Percentiles rank a stretch among this genome's conserved stretches.
phyloP scores from a whole-genome alignment of 2,113 vertebrate genomes.

The Atherinomorus stipes region DNA sequence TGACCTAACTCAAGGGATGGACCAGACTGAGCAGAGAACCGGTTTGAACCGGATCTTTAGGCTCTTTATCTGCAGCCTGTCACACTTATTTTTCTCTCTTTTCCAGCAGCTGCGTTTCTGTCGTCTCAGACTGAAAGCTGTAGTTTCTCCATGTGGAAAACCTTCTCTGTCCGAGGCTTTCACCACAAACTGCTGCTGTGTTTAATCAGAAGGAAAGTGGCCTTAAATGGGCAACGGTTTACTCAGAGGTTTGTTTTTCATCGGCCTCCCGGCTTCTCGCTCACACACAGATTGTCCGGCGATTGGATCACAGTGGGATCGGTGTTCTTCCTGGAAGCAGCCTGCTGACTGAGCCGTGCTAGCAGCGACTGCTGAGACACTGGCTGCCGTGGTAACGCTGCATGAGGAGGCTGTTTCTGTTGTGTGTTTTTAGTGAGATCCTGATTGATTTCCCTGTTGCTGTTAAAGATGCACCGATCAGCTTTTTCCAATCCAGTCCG shows the following conservation, averaged over 20 bases:
- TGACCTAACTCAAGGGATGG: too few relatives aligned
- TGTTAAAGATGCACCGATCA: too few relatives aligned
- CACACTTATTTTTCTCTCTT: too few relatives aligned
- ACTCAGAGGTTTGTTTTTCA: not conserved
- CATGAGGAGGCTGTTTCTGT: not conserved
- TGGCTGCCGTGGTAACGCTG: conserved; percentile 10
- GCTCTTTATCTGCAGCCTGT: too few relatives aligned
- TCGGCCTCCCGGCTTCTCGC: not conserved
- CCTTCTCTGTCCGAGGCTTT: not conserved
- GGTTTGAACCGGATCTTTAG: too few relatives aligned
- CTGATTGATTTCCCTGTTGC: not conserved
- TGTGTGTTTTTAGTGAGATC: not conserved
- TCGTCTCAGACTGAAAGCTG: not conserved
- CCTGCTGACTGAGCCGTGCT: conserved; percentile 36
- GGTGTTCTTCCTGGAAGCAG: conserved; percentile 30
- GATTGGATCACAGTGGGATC: not conserved
- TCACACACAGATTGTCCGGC: not conserved
- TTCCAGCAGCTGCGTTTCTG: not conserved
- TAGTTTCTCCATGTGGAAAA: conserved; percentile 3
- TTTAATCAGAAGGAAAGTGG: conserved; percentile 4
- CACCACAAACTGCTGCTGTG: conserved; percentile 19
- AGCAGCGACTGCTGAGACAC: conserved; percentile 30
- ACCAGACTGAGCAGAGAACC: too few relatives aligned
- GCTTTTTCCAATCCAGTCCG: too few relatives aligned
- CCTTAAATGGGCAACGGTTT: conserved; percentile 16